phyloP scores from a whole-genome alignment of 2,888 invertebrate species.

The Tipula unca region DNA sequence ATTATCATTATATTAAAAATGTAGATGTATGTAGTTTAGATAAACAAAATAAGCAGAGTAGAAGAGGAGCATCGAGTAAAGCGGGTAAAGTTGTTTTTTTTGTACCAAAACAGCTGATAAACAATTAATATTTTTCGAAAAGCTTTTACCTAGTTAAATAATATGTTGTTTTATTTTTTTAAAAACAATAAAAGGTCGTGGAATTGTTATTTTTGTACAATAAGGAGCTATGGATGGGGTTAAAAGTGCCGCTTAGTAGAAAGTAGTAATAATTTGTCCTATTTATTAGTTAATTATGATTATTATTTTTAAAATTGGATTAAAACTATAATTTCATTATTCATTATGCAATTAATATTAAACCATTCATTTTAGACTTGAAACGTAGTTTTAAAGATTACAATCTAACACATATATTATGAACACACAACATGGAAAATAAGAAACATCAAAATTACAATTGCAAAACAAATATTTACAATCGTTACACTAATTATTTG shows the following conservation, averaged over 20 bases:
- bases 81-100: not conserved
- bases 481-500: not conserved
- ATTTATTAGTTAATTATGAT: not conserved
- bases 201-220: not conserved
- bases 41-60: not conserved
- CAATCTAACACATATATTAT: not conserved
- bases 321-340: not conserved
- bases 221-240: not conserved
- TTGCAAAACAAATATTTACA: not conserved
- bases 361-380: not conserved
- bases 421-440: not conserved
- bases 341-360: not conserved
- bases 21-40: not conserved
- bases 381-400: not conserved
- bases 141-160: not conserved
- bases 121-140: not conserved
- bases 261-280: not conserved
- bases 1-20: not conserved
- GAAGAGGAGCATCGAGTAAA: not conserved
- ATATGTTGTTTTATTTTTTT: not conserved
- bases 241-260: not conserved
- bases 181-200: not conserved
- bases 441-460: not conserved
- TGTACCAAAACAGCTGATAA: not conserved
- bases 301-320: no score